Percentiles rank a stretch among this genome's conserved stretches.
phyloP scores from a whole-genome alignment of 2,113 vertebrate genomes.

The Chionomys nivalis region DNA sequence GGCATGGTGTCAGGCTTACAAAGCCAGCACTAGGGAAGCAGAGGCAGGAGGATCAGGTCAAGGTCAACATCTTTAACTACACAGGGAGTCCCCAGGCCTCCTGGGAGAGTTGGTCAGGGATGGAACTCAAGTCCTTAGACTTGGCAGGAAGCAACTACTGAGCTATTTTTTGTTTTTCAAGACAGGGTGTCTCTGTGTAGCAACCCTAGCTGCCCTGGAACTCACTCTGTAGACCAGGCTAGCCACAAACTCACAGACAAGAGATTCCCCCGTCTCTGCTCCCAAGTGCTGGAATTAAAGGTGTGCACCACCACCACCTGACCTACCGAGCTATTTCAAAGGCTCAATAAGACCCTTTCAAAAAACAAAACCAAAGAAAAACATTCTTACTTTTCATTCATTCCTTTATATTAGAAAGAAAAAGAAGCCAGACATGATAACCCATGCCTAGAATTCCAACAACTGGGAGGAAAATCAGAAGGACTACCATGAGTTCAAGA shows the following conservation, averaged over 20 bases:
- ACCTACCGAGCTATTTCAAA: too few species aligned
- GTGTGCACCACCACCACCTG: too few species aligned
- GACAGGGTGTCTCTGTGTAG: too few species aligned
- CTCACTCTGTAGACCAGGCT: too few species aligned
- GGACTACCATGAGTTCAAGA: not conserved
- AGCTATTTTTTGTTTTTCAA: not conserved
- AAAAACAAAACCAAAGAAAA: not conserved
- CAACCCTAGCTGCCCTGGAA: too few species aligned
- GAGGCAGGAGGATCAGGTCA: not conserved
- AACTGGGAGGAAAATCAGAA: not conserved
- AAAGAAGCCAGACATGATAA: not conserved
- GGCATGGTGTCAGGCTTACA: not conserved
- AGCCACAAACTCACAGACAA: not conserved
- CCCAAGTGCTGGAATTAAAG: too few species aligned
- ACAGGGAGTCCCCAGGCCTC: not conserved
- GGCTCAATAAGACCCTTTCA: not conserved
- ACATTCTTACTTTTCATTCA: not conserved
- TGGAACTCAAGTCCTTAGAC: not conserved
- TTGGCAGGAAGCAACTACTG: not conserved
- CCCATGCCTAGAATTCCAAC: not conserved
- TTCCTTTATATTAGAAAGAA: constrained; percentile 56
- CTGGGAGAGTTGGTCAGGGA: too few species aligned
- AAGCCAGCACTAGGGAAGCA: not conserved
- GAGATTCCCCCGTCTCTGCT: too few species aligned
- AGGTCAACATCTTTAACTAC: not conserved